Base-by-base conservation (phyloP, 2,888 invertebrate genomes). In the Coleophora deauratella region DNA sequence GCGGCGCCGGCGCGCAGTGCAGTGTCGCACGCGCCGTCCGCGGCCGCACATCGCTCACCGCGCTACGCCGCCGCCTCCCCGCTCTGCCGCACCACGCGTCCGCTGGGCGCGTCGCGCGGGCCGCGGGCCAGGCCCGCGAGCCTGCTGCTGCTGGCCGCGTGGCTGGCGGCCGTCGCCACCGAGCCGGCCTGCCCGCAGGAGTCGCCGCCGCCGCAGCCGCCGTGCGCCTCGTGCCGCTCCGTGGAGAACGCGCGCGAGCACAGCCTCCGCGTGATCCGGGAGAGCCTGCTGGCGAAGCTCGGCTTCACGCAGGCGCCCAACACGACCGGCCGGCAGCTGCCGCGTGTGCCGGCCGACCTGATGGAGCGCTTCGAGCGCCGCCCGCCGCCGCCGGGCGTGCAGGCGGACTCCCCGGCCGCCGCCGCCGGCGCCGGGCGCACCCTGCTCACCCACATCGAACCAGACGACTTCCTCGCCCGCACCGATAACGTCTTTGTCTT, bases 401-500 rank as follows among this genome's bases (percentile, higher is more conserved):
- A 90, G 60, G 88, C 88, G 45, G 91, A 91, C 62, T 89, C 76
- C 54, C 79, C 79, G 44, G 28, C 34, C n/a, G n/a, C 27, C 38
- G 9, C 21, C 10, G 86, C 71, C 75, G 55, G 77, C 69, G 21
- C 21, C 21, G 21, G 21, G 67, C 86, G 69, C 68, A 78, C 70
- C 71, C 77, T 72, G 67, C 87, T 73, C 78, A 85, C 72, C 72
- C 88, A 70, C 79, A 88, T 68, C 78, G 91, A 71, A 86, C 89
- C 69, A 50, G 91, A 91, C 62, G 90, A 91, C 69, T 90, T 88
- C 77, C 88, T 90, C 61, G 89, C 90, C 54, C 88, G 88, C 61
- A 90, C 91, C 46, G 89, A 91, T 68, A 89, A 89, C 63, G 87
- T 91, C 59, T 77, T 91, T 71, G 88, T 89, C 54, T 92, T 92